Evolutionary conservation across 1,140 invertebrate genomes (phyloP), one percentile per base, ranked within the genome.

Genomic region (Hylyphantes graminicola): DNA sequence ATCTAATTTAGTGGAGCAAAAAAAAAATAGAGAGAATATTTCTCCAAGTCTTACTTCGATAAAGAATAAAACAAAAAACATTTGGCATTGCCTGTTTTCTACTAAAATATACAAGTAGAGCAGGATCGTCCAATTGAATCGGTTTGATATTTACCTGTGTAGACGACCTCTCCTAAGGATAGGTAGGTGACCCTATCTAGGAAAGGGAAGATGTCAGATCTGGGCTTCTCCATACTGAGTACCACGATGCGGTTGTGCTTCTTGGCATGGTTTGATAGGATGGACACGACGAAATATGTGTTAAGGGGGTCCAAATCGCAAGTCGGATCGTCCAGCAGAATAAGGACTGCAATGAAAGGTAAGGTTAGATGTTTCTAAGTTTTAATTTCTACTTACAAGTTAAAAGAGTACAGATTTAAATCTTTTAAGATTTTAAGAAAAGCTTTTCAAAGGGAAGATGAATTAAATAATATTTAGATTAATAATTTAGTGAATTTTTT

Each of bases 171-270:
- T 0, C 96, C 96, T 9, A 97, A 90, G 87, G 96, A 97, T 2
- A 97, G 90, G 88, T 95, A 96, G 0, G 93, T 92, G 0, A 96
- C 95, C 61, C 89, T 87, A 88, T 97, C 96, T 73, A 98, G 91
- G 87, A 97, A 97, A 0, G 96, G 96, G 87, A 97, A 94, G 0
- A 98, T 96, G 89, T 98, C 96, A 57, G 96, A 97, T 79, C 95
- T 91, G 48, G 96, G 96, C 87, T 97, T 97, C 87, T 97, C 96
- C 93, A 97, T 95, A 0, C 96, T 97, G 0, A 97, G 89, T 21
- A 97, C 91, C 7, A 97, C 95, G 8, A 96, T 95, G 15, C 95
- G 94, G 8, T 95, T 94, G 85, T 96, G 94, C 88, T 96, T 96
- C 86, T 96, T 96, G 4, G 96, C 95, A 55, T 96, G 95, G 87